Evolutionary conservation across 2,888 invertebrate genomes (phyloP), one percentile per base, ranked within the genome.

Genomic region (Ephialtes manifestator): DNA sequence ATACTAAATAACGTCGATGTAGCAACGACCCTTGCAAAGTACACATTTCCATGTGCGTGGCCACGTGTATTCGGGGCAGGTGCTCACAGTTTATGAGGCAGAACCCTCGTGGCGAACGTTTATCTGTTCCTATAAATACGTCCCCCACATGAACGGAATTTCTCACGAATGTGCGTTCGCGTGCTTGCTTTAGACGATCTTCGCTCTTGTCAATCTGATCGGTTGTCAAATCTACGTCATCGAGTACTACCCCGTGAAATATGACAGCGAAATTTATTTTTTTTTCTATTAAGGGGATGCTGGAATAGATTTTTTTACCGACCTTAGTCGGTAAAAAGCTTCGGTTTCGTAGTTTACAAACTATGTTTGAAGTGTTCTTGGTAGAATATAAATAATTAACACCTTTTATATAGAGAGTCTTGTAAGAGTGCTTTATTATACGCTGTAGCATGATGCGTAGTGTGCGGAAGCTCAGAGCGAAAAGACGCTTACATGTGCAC

Each of bases 121-220:
- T 70, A 53, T 72, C 24, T 31, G 65, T 70, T 76, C 55, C 68
- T 53, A 72, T 43, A 82, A 71, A 82, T 81, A 55, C 51, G 43
- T 72, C 46, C 68, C 74, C 70, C 46, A 53, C 24, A 24, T 39
- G 55, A 76, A 58, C 68, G 67, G 68, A 60, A 67, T 81, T 75
- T 81, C 87, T 84, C 85, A 86, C 87, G 83, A 82, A 83, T 79
- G 78, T 83, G 71, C 81, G 86, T 68, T 88, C 88, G 83, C 81
- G 84, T 84, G 86, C 48, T 48, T 35, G 58, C 74, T 81, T 63
- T 65, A 63, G 51, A 65, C 53, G 55, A 28, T 20, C 20, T 13
- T 28, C 13, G 11, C 18, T 20, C 58, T 15, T 43, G 51, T n/a
- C 74, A 72, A 85, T 35, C 87, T 81, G 71, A 74, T 83, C 70